Percentiles rank a stretch among this genome's conserved stretches.
Evolutionary conservation across 2,888 invertebrate genomes (phyloP).

Genomic region (Muscina levida): DNA sequence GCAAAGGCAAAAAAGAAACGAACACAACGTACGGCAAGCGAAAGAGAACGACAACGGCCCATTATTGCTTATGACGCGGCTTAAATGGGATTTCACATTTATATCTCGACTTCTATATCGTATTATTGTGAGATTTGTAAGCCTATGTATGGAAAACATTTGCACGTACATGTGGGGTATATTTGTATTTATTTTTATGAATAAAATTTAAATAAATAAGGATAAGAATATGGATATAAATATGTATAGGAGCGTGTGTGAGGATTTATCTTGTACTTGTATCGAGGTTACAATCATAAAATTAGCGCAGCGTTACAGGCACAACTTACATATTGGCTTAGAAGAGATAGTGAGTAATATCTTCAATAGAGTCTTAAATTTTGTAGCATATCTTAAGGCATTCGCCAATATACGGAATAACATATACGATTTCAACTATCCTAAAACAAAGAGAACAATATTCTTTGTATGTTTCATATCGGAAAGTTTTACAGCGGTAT

Average conservation of each 20-base stretch:
- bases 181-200: slow-evolving; percentile 35
- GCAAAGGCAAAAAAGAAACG: background rate
- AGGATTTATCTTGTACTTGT: slow-evolving; percentile 12
- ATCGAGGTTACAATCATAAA: slow-evolving; percentile 21
- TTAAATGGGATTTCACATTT: slow-evolving; percentile 74
- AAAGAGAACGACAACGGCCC: slow-evolving; percentile 24
- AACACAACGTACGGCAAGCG: background rate
- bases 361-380: too few relatives aligned
- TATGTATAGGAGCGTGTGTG: background rate
- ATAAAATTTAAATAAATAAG: slow-evolving; percentile 48
- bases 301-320: background rate
- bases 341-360: too few relatives aligned
- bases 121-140: slow-evolving; percentile 39
- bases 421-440: background rate
- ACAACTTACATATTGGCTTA: too few relatives aligned
- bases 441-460: background rate
- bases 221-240: slow-evolving; percentile 24
- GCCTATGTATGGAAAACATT: slow-evolving; percentile 27
- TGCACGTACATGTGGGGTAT: slow-evolving; percentile 1
- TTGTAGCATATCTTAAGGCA: slow-evolving; percentile 24
- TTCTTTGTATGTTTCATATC: background rate
- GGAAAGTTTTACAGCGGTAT: slow-evolving; percentile 30
- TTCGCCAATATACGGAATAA: slow-evolving; percentile 28
- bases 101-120: slow-evolving; percentile 41
- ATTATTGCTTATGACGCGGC: slow-evolving; percentile 73